These are phyloP conservation scores for Anthrax anthrax DNA, from an alignment of 2,888 invertebrate genomes.

Conservation along the genomic window DNA sequence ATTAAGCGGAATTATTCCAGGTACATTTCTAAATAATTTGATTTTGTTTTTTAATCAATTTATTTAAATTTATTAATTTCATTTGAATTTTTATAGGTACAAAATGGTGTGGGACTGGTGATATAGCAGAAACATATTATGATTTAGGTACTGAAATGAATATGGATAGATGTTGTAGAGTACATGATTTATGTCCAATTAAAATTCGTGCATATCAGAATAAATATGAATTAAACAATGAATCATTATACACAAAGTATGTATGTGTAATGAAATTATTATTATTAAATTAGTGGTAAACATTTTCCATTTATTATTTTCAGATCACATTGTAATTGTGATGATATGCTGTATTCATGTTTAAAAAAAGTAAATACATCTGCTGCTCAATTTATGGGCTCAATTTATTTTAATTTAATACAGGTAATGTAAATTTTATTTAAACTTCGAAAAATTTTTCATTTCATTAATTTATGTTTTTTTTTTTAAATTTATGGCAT, in stretches of 20 bases:
- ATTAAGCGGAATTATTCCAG: constrained; percentile 69
- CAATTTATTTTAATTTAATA: constrained; percentile 72
- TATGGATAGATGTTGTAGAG: constrained; percentile 75
- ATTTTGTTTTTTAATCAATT: no score
- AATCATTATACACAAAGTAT: constrained; percentile 69
- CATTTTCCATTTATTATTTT: constrained; percentile 4
- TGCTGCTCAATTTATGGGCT: constrained; percentile 60
- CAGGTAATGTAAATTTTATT: constrained; percentile 35
- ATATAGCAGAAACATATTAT: constrained; percentile 68
- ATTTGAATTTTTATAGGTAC: constrained; percentile 43
- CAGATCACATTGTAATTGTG: constrained; percentile 77
- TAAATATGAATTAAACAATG: constrained; percentile 72
- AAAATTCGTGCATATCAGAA: constrained; percentile 44
- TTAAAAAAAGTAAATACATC: constrained; percentile 59
- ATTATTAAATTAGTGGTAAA: not conserved
- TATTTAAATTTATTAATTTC: no score
- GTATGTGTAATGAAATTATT: constrained; percentile 11
- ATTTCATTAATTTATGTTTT: not conserved
- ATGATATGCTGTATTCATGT: constrained; percentile 68
- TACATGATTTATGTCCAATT: constrained; percentile 80
- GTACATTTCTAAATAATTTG: constrained; percentile 30
- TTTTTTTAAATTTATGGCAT: no score
- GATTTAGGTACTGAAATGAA: constrained; percentile 60
- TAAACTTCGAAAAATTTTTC: not conserved
- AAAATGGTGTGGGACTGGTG: constrained; percentile 87